Percentiles rank a stretch among this genome's conserved stretches.
Evolutionary conservation across 92 coral and sea anemone species (phyloP).

Genomic region (Actinostola sp.): DNA sequence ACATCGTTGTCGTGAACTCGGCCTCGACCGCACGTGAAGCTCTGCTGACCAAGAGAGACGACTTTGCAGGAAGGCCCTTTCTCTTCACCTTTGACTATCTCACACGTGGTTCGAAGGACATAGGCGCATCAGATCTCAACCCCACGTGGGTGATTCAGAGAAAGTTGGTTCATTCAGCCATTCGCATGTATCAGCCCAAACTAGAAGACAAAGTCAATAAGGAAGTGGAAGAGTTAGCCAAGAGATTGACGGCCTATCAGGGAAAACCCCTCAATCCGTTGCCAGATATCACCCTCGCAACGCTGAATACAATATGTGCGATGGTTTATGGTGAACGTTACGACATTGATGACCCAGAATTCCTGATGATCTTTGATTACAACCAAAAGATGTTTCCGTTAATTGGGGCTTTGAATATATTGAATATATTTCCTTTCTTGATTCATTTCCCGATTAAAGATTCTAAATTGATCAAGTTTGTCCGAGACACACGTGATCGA

Average conservation of each 20-base stretch:
- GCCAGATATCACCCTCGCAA: slow-evolving; percentile 42
- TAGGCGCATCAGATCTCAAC: slow-evolving; percentile 52
- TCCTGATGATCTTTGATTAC: slow-evolving; percentile 56
- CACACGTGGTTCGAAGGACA: slow-evolving; percentile 43
- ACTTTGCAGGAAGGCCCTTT: slow-evolving; percentile 59
- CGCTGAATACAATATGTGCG: slow-evolving; percentile 68
- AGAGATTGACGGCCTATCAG: slow-evolving; percentile 31
- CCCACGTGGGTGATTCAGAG: slow-evolving; percentile 47
- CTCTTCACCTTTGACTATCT: slow-evolving; percentile 28
- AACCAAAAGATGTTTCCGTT: slow-evolving; percentile 53
- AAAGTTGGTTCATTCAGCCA: slow-evolving; percentile 67
- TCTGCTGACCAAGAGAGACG: slow-evolving; percentile 48
- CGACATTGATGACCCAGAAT: slow-evolving; percentile 72
- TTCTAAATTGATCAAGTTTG: slow-evolving; percentile 47
- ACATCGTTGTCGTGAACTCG: slow-evolving; percentile 41
- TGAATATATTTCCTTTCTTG: slow-evolving; percentile 71
- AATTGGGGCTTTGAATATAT: slow-evolving; percentile 47
- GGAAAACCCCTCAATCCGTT: slow-evolving; percentile 62
- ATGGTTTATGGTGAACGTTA: slow-evolving; percentile 71
- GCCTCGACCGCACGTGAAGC: slow-evolving; percentile 63
- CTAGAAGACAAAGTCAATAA: slow-evolving; percentile 45
- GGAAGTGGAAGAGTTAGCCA: slow-evolving; percentile 45
- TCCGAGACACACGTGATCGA: slow-evolving; percentile 55
- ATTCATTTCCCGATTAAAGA: slow-evolving; percentile 59
- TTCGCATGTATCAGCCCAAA: slow-evolving; percentile 58